Percentiles rank a stretch among this genome's conserved stretches.
phyloP scores from a whole-genome alignment of 1,140 invertebrate genomes.

The Platyura marginata region DNA sequence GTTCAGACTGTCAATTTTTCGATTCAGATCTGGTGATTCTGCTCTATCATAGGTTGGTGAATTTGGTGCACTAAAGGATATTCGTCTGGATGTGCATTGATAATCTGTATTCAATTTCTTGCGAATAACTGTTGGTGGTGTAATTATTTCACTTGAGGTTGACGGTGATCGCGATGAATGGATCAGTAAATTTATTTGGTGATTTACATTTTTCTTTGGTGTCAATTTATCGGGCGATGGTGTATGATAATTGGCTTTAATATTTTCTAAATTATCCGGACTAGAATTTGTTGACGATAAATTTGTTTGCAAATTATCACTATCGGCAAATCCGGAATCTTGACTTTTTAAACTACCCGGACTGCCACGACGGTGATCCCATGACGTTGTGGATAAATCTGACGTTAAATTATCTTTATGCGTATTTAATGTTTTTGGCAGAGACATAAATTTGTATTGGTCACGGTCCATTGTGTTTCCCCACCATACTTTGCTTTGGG shows the following conservation, averaged over 20 bases:
- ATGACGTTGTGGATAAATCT: not conserved
- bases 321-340: not conserved
- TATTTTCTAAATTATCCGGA: not conserved
- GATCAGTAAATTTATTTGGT: not conserved
- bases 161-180: not conserved
- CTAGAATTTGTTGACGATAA: not conserved
- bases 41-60: not conserved
- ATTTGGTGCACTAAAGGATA: conserved; percentile 2
- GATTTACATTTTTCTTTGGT: not conserved
- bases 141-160: not conserved
- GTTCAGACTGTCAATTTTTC: not conserved
- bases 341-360: not conserved
- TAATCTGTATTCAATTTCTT: too few species aligned
- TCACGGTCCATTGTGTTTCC: not conserved
- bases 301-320: not conserved
- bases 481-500: conserved; percentile 1
- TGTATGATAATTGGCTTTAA: not conserved
- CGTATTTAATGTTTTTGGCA: not conserved
- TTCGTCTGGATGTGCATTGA: not conserved
- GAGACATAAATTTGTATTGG: not conserved
- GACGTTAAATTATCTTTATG: not conserved
- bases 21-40: not conserved
- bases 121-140: conserved; percentile 1
- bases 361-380: not conserved
- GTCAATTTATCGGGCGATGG: not conserved